These are phyloP conservation scores for Sweltsa coloradensis DNA, from an alignment of 1,140 invertebrate genomes.

Conservation along the genomic window DNA sequence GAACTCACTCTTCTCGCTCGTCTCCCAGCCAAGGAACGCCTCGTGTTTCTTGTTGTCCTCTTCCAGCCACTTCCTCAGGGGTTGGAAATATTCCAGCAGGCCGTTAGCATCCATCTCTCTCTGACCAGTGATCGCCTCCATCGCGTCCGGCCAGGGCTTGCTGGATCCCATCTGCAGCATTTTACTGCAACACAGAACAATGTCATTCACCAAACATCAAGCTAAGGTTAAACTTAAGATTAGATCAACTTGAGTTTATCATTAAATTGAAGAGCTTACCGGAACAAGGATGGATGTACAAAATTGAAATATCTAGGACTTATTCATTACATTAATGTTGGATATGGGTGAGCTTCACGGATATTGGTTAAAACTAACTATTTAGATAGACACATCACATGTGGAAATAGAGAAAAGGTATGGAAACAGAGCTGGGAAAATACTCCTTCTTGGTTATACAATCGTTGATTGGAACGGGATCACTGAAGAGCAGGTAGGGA, in stretches of 20 bases:
- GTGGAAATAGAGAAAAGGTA: no score
- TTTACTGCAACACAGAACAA: slow-evolving; percentile 34
- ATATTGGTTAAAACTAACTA: no score
- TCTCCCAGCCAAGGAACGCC: slow-evolving; percentile 65
- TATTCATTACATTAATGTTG: no score
- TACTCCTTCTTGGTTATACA: no score
- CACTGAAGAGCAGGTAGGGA: no score
- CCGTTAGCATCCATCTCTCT: slow-evolving; percentile 57
- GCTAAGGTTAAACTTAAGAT: background rate
- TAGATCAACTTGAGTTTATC: background rate
- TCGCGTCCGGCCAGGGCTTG: slow-evolving; percentile 67
- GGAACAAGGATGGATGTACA: no score
- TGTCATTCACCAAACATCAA: background rate
- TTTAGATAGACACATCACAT: no score
- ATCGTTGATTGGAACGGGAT: no score
- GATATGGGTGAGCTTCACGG: no score
- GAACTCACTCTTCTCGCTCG: slow-evolving; percentile 17
- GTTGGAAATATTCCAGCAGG: slow-evolving; percentile 64
- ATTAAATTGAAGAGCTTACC: background rate
- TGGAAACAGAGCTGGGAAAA: no score
- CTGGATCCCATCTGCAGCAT: slow-evolving; percentile 73
- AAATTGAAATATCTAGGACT: no score
- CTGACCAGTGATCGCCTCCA: slow-evolving; percentile 68
- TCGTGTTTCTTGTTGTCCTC: slow-evolving; percentile 58
- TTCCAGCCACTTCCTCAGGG: slow-evolving; percentile 64